These are phyloP conservation scores for Oedothorax gibbosus DNA, from an alignment of 1,140 invertebrate species.

Conservation along the genomic window DNA sequence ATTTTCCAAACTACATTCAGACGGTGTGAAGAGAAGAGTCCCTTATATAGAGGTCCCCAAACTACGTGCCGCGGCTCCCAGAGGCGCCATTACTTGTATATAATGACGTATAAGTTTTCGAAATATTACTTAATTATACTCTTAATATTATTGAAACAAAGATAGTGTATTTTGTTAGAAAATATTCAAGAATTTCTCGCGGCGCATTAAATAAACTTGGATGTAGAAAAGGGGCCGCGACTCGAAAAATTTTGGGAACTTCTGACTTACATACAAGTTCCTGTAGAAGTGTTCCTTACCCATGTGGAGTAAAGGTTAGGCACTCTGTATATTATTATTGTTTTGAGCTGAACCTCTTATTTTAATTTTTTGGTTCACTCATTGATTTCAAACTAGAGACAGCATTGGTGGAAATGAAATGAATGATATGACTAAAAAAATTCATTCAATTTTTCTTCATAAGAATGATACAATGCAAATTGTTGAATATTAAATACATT, in stretches of 20 bases:
- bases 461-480: too few species aligned
- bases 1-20: conserved; percentile 50
- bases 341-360: conserved; percentile 48
- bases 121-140: too few species aligned
- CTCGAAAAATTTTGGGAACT: too few species aligned
- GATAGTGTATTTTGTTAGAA: too few species aligned
- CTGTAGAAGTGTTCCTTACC: conserved; percentile 38
- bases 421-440: too few species aligned
- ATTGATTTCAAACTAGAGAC: conserved; percentile 26
- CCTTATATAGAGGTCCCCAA: conserved; percentile 6
- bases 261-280: background rate
- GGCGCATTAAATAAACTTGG: background rate
- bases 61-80: too few species aligned
- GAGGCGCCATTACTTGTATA: too few species aligned
- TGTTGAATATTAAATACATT: too few species aligned
- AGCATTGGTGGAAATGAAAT: background rate
- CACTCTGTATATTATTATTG: conserved; percentile 60
- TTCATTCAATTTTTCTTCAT: too few species aligned
- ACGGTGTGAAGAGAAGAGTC: conserved; percentile 58
- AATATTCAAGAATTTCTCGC: too few species aligned
- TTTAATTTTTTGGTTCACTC: conserved; percentile 38
- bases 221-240: too few species aligned
- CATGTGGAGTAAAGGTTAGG: conserved; percentile 12
- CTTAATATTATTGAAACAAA: too few species aligned
- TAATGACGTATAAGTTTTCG: background rate